These are phyloP conservation scores for Psettodes erumei DNA, from an alignment of 2,113 vertebrate genomes.

Conservation along the genomic window DNA sequence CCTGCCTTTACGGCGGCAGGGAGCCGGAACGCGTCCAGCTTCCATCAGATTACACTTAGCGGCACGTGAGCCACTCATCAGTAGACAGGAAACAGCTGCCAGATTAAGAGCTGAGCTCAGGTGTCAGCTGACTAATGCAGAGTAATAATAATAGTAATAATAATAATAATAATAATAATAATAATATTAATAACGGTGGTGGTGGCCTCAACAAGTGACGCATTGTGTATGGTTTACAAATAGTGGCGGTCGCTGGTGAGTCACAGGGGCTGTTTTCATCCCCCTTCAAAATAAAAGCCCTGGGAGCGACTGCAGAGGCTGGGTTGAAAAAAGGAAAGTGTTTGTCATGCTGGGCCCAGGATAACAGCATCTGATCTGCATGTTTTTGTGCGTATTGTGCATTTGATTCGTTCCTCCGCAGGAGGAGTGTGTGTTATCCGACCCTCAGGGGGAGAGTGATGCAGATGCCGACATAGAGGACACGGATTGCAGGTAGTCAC, in stretches of 20 bases:
- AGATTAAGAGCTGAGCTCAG: conserved; percentile 24
- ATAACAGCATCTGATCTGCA: not conserved
- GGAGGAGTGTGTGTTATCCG: conserved; percentile 82
- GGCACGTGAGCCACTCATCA: not conserved
- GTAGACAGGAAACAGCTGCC: not conserved
- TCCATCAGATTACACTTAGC: too few relatives aligned
- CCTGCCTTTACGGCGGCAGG: not conserved
- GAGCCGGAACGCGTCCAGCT: too few relatives aligned
- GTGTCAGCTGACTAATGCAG: conserved; percentile 40
- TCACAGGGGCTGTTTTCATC: conserved; percentile 43
- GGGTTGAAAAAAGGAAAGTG: not conserved
- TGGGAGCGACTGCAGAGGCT: not conserved
- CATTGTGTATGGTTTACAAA: conserved; percentile 23
- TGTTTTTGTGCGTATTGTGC: too few relatives aligned
- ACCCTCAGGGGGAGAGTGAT: conserved; percentile 85
- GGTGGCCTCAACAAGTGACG: too few relatives aligned
- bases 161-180: too few relatives aligned
- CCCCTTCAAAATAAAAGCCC: conserved; percentile 37
- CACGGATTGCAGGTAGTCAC: conserved; percentile 85
- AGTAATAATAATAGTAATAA: conserved; percentile 17
- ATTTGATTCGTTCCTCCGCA: conserved; percentile 38
- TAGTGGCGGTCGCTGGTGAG: conserved; percentile 40
- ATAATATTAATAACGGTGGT: too few relatives aligned
- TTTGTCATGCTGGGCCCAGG: not conserved
- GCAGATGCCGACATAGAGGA: conserved; percentile 86